Evolutionary conservation across 2,888 invertebrate species (phyloP).

Genomic region (Ypsolopha scabrella): DNA sequence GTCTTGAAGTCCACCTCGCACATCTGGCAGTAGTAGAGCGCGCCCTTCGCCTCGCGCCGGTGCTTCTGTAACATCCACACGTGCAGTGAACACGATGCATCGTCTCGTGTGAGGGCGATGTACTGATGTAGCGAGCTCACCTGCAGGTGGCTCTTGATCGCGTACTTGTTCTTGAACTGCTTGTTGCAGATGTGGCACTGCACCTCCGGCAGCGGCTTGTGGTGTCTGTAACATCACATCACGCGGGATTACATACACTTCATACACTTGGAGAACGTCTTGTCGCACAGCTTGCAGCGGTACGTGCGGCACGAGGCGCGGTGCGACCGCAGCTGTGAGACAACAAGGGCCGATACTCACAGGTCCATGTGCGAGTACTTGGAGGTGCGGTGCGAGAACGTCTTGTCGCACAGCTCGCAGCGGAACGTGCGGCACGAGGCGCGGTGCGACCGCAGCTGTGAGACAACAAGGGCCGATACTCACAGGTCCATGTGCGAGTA

Average conservation of each 20-base stretch:
- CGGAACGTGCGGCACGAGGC: neutral
- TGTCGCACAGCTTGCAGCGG: constrained; percentile 4
- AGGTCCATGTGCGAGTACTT: neutral
- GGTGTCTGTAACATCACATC: constrained; percentile 1
- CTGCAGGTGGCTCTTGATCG: constrained; percentile 3
- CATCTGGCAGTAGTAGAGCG: neutral
- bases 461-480: neutral
- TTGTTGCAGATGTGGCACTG: constrained; percentile 3
- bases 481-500: neutral
- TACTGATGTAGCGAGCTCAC: too few relatives aligned
- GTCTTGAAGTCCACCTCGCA: constrained; percentile 4
- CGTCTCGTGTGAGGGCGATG: too few relatives aligned
- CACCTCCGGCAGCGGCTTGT: constrained; percentile 4
- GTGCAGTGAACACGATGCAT: too few relatives aligned
- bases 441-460: constrained; percentile 4
- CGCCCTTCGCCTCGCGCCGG: neutral
- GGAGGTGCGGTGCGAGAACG: neutral
- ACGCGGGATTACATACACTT: neutral
- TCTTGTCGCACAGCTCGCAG: constrained; percentile 5
- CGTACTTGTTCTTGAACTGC: constrained; percentile 6
- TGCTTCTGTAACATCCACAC: neutral
- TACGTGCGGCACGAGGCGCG: constrained; percentile 1
- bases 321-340: constrained; percentile 2
- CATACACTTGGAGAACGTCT: neutral
- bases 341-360: neutral